These are phyloP conservation scores for Cryptocheilus praepositus DNA, from an alignment of 2,888 invertebrate genomes.

Conservation along the genomic window DNA sequence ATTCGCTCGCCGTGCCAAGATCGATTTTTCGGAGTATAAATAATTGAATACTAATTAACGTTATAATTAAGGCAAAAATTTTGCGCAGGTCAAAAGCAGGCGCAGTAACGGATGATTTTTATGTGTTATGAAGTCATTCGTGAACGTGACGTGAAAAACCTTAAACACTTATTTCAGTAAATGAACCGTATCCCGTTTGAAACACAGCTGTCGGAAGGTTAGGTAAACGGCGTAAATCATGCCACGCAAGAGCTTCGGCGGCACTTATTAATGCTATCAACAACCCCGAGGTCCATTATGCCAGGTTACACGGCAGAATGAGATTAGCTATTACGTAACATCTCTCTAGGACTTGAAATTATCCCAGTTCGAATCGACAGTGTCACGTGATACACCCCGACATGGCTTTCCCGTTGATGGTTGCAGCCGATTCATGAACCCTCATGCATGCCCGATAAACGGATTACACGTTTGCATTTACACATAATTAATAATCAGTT, in stretches of 20 bases:
- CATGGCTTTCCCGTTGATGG: slow-evolving; percentile 35
- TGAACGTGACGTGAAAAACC: no score
- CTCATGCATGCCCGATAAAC: slow-evolving; percentile 32
- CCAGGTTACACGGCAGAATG: slow-evolving; percentile 48
- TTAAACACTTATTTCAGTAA: no score
- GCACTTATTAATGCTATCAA: slow-evolving; percentile 51
- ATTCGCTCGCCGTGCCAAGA: no score
- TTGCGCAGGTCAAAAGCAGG: no score
- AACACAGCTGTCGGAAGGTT: no score
- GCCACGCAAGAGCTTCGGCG: neutral
- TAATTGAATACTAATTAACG: no score
- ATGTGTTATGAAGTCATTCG: no score
- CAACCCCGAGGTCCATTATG: slow-evolving; percentile 44
- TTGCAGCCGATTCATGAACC: slow-evolving; percentile 41
- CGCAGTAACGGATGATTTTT: no score
- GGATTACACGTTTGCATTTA: slow-evolving; percentile 33
- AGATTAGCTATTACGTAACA: slow-evolving; percentile 39
- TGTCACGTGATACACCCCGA: slow-evolving; percentile 20
- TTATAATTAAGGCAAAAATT: no score
- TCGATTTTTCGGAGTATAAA: no score
- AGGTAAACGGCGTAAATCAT: slow-evolving; percentile 9
- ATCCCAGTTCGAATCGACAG: neutral
- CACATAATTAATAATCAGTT: slow-evolving; percentile 40
- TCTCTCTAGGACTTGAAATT: slow-evolving; percentile 18
- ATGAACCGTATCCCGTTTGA: no score